Conservation (phyloP, 2,113 vertebrate species). For the Vicugna pacos region DNA sequence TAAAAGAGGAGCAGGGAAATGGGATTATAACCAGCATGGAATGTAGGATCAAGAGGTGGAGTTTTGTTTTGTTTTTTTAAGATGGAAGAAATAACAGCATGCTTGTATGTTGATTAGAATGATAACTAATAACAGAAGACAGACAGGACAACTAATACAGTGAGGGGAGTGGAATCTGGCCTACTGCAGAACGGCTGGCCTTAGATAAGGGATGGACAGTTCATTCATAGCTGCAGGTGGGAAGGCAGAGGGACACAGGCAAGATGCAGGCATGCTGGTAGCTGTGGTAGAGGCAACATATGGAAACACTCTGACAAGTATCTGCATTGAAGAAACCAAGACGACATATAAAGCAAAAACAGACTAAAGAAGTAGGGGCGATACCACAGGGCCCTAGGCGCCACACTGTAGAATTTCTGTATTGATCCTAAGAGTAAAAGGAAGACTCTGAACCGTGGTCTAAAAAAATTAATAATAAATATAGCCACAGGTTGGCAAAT, state of each 20-base stretch:
- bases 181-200: not conserved
- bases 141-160: not conserved
- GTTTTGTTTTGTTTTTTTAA: not conserved
- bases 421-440: not conserved
- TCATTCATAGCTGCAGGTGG: not conserved
- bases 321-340: not conserved
- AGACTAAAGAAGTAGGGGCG: too few species aligned
- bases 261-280: not conserved
- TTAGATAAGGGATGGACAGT: not conserved
- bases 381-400: not conserved
- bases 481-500: not conserved
- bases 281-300: not conserved
- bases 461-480: not conserved
- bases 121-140: not conserved
- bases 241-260: not conserved
- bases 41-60: not conserved
- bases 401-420: not conserved
- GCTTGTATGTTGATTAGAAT: not conserved
- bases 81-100: not conserved
- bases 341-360: not conserved
- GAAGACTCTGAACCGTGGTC: not conserved
- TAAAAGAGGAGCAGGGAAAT: not conserved
- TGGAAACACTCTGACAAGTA: not conserved
- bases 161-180: not conserved
- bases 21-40: not conserved